Percentiles rank a stretch among this genome's conserved stretches.
Conservation (phyloP, 1,140 invertebrate genomes). For the Drosophila eugracilis region DNA sequence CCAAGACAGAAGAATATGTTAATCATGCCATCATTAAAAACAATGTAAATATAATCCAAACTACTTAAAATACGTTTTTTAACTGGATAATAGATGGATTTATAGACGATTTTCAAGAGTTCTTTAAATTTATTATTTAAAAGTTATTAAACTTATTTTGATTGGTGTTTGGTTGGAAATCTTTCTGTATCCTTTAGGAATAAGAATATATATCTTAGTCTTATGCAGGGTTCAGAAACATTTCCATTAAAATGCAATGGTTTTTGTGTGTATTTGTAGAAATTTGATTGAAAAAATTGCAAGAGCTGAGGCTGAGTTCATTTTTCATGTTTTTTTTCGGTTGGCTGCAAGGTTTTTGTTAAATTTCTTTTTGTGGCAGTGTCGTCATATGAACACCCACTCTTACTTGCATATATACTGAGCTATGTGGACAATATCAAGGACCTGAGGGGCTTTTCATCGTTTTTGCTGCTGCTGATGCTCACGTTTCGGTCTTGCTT, state of each 20-base stretch:
- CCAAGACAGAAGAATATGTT: slow-evolving; percentile 1
- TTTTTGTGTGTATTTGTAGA: slow-evolving; percentile 12
- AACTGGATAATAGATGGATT: neutral
- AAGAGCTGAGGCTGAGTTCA: no score
- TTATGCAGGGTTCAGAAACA: no score
- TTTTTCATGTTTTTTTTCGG: slow-evolving; percentile 2
- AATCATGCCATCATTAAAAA: slow-evolving; percentile 37
- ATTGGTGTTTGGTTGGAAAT: no score
- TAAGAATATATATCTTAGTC: no score
- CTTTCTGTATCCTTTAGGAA: no score
- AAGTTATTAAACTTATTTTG: neutral
- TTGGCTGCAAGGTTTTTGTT: slow-evolving; percentile 11
- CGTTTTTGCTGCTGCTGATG: slow-evolving; percentile 27
- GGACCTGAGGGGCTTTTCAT: slow-evolving; percentile 16
- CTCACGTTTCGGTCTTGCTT: slow-evolving; percentile 45
- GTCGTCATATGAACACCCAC: slow-evolving; percentile 25
- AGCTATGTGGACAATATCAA: slow-evolving; percentile 19
- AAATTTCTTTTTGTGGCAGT: no score
- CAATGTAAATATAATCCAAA: slow-evolving; percentile 24
- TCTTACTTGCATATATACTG: neutral
- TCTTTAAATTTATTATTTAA: neutral
- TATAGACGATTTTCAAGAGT: no score
- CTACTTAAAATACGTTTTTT: neutral
- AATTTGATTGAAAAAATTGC: no score
- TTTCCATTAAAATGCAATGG: no score